Conservation (phyloP, 2,888 invertebrate genomes). For the Brassicogethes aeneus region DNA sequence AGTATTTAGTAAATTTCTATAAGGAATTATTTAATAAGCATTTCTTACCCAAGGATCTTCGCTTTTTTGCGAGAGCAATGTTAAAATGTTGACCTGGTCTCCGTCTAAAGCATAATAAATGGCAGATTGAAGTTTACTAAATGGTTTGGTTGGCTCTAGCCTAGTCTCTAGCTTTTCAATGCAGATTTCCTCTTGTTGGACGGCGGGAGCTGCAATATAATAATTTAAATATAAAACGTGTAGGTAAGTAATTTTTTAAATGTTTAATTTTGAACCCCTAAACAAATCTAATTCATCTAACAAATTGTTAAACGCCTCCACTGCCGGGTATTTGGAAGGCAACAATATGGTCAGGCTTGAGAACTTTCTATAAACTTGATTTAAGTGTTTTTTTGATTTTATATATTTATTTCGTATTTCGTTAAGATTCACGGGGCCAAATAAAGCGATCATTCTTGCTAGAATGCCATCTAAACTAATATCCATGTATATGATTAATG, state of each 20-base stretch:
- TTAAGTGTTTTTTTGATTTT: background rate
- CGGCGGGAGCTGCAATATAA: constrained; percentile 26
- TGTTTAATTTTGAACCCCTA: no score
- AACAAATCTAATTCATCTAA: background rate
- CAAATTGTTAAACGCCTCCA: background rate
- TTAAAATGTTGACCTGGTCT: constrained; percentile 60
- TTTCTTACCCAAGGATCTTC: constrained; percentile 57
- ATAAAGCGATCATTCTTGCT: background rate
- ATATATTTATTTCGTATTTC: background rate
- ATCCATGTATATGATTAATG: background rate
- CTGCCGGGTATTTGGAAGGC: background rate
- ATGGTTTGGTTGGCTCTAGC: constrained; percentile 35
- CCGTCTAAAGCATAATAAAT: constrained; percentile 65
- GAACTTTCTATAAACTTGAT: background rate
- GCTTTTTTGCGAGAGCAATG: constrained; percentile 55
- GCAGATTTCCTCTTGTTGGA: constrained; percentile 45
- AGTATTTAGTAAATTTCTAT: no score
- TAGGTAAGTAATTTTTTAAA: no score
- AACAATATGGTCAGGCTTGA: background rate
- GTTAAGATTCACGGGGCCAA: background rate
- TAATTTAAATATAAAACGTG: constrained; percentile 7
- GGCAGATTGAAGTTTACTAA: constrained; percentile 55
- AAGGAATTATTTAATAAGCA: no score
- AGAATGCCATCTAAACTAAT: background rate
- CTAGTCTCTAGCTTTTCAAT: constrained; percentile 38